Evolutionary conservation across 2,113 vertebrate genomes (phyloP).

Genomic region (Mustela lutreola): DNA sequence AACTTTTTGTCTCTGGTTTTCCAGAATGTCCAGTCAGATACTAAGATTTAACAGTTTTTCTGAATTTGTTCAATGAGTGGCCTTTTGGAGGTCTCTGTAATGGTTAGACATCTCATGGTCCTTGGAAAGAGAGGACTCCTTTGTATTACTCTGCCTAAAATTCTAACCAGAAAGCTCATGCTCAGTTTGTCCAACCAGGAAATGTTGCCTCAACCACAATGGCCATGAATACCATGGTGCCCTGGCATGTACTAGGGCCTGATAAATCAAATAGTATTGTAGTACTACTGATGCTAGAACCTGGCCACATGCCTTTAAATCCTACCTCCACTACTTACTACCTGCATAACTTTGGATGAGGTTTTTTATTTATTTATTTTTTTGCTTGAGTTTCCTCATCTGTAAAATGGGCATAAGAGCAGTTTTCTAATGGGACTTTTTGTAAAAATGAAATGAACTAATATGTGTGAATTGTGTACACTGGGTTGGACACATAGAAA

Average conservation of each 20-base stretch:
- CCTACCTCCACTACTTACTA: not conserved
- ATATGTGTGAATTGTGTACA: not conserved
- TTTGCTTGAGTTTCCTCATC: conserved; percentile 4
- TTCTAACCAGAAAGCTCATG: not conserved
- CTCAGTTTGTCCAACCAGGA: not conserved
- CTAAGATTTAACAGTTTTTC: not conserved
- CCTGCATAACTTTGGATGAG: not conserved
- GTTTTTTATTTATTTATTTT: not conserved
- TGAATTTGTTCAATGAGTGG: not conserved
- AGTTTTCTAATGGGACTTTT: not conserved
- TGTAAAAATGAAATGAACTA: not conserved
- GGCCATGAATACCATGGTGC: not conserved
- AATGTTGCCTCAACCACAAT: not conserved
- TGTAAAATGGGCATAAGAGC: not conserved
- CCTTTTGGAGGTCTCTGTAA: not conserved
- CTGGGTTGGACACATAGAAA: not conserved
- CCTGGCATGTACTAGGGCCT: not conserved
- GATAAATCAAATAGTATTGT: not conserved
- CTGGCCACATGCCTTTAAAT: not conserved
- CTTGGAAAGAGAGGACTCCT: not conserved
- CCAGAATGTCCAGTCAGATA: not conserved
- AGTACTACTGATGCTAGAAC: not conserved
- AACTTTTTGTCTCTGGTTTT: not conserved
- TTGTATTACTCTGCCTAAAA: not conserved
- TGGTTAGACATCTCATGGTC: not conserved